Evolutionary conservation across 2,113 vertebrate species (phyloP).

Genomic region (Colistium nudipinnis): DNA sequence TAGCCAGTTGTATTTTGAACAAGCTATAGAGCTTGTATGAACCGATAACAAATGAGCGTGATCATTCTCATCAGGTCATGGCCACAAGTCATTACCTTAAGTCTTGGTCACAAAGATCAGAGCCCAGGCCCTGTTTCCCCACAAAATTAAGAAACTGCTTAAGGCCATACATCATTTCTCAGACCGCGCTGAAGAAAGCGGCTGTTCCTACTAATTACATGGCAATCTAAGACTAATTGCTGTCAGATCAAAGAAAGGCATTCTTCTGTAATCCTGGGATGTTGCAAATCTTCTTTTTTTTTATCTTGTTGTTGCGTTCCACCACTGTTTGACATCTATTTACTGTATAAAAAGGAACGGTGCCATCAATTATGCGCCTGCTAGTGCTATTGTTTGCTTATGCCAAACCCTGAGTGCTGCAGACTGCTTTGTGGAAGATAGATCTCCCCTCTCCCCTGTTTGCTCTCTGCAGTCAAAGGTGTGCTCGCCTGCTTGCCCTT

Average conservation of each 20-base stretch:
- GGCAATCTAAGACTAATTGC: conserved; percentile 79
- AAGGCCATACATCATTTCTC: conserved; percentile 68
- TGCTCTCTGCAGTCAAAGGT: conserved; percentile 74
- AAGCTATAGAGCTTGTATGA: neutral
- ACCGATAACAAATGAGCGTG: neutral
- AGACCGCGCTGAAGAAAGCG: conserved; percentile 52
- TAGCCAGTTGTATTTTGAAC: neutral
- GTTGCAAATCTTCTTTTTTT: conserved; percentile 81
- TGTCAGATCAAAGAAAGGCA: conserved; percentile 79
- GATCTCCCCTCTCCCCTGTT: conserved; percentile 68
- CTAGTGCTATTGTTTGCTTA: conserved; percentile 77
- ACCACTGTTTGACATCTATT: conserved; percentile 81
- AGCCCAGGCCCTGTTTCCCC: conserved; percentile 27
- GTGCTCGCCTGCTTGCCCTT: conserved; percentile 69
- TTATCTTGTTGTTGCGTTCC: conserved; percentile 75
- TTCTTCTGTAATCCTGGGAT: conserved; percentile 80
- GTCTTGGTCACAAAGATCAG: conserved; percentile 16
- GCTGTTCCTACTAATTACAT: conserved; percentile 76
- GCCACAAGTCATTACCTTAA: neutral
- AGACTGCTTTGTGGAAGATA: conserved; percentile 71
- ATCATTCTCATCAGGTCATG: no score
- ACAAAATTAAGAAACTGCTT: conserved; percentile 71
- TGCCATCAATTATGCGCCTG: conserved; percentile 75
- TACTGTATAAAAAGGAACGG: conserved; percentile 80
- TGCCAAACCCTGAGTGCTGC: conserved; percentile 71